These are phyloP conservation scores for Drosophila birchii DNA, from an alignment of 2,888 invertebrate species.

Conservation along the genomic window DNA sequence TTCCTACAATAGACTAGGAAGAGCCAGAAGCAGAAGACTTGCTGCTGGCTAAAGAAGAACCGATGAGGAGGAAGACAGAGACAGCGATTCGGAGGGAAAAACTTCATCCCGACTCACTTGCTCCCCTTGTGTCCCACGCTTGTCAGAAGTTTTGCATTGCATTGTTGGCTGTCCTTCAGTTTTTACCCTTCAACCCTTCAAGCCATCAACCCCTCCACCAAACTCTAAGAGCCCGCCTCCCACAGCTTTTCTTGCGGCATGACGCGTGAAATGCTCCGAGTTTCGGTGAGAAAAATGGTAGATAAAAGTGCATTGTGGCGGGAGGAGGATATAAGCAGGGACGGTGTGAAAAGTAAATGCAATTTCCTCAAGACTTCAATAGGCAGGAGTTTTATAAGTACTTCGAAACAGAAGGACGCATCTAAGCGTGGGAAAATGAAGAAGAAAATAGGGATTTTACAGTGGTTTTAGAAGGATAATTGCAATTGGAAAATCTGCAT, in stretches of 20 bases:
- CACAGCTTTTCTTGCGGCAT: constrained; percentile 52
- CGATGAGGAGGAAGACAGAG: constrained; percentile 12
- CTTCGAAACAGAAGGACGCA: constrained; percentile 50
- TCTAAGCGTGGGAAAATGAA: constrained; percentile 16
- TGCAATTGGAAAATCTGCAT: background rate
- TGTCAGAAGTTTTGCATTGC: constrained; percentile 56
- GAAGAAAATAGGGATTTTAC: constrained; percentile 2
- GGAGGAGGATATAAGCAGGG: background rate
- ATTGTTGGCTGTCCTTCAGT: constrained; percentile 39
- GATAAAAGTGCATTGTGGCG: constrained; percentile 50
- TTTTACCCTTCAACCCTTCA: constrained; percentile 26
- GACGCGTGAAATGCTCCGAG: constrained; percentile 74
- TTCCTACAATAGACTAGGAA: constrained; percentile 66
- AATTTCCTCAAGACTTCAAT: constrained; percentile 76
- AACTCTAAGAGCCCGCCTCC: background rate
- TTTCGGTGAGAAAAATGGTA: constrained; percentile 65
- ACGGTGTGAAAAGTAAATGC: constrained; percentile 68
- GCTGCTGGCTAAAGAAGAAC: constrained; percentile 5
- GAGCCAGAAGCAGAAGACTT: constrained; percentile 29
- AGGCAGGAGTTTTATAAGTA: constrained; percentile 74
- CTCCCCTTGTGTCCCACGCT: constrained; percentile 32
- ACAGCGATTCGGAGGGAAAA: constrained; percentile 4
- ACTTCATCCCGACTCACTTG: constrained; percentile 16
- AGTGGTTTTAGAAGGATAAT: background rate
- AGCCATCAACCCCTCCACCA: constrained; percentile 1